Evolutionary conservation across 2,888 invertebrate species (phyloP).

Genomic region (Trichogramma evanescens): DNA sequence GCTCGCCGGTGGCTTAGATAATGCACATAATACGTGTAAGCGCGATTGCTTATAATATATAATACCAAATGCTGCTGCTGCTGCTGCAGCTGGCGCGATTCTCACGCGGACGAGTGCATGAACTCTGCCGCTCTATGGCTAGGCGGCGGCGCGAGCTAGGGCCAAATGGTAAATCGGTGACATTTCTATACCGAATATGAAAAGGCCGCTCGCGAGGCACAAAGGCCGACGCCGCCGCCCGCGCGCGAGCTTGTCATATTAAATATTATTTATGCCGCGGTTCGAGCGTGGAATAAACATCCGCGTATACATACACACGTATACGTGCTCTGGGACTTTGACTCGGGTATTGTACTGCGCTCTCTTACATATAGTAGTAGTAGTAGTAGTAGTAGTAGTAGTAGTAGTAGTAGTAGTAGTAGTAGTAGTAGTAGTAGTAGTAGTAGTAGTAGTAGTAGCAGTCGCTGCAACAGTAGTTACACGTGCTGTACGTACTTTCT

Average conservation of each 20-base stretch:
- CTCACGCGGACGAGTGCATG: no score
- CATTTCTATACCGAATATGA: constrained; percentile 47
- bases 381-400: no score
- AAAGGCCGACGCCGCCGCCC: constrained; percentile 35
- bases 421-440: no score
- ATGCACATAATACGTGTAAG: no score
- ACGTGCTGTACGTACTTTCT: neutral
- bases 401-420: neutral
- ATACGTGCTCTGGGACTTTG: neutral
- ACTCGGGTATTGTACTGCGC: no score
- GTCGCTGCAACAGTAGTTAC: no score
- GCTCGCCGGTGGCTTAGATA: neutral
- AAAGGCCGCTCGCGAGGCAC: constrained; percentile 25
- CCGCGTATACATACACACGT: constrained; percentile 1
- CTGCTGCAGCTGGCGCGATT: no score
- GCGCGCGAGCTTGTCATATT: constrained; percentile 39
- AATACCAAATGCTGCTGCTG: no score
- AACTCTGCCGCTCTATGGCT: no score
- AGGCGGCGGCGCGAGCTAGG: constrained; percentile 30
- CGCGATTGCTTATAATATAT: no score
- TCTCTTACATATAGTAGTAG: no score
- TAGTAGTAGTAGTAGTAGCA: neutral
- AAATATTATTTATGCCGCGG: constrained; percentile 45
- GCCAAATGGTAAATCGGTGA: constrained; percentile 35
- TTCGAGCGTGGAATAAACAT: constrained; percentile 16